phyloP scores from a whole-genome alignment of 2,888 invertebrate genomes.

The Spicauda simplicius region DNA sequence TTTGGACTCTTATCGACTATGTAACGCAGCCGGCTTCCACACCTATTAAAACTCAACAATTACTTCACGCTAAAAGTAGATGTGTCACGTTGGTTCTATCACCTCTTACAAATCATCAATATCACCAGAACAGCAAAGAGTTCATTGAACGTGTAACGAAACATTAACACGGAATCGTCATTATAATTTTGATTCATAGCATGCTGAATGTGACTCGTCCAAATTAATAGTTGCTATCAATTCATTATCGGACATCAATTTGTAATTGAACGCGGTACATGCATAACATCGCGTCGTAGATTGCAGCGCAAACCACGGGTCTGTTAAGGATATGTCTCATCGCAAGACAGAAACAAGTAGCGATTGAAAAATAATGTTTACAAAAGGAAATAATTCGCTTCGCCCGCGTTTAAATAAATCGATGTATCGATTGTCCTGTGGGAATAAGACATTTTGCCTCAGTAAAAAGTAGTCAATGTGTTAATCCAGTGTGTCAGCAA shows the following conservation, averaged over 20 bases:
- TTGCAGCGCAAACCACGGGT: conserved; percentile 6
- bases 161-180: background rate
- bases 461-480: too few species aligned
- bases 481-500: too few species aligned
- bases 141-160: background rate
- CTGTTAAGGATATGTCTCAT: background rate
- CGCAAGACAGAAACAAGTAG: background rate
- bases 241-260: conserved; percentile 29
- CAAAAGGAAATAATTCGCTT: background rate
- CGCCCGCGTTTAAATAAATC: too few species aligned
- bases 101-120: too few species aligned
- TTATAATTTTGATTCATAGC: conserved; percentile 14
- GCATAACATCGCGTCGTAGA: conserved; percentile 11
- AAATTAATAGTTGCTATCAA: conserved; percentile 30
- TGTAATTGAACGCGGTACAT: conserved; percentile 24
- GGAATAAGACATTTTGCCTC: too few species aligned
- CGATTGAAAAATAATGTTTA: background rate
- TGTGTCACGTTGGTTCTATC: too few species aligned
- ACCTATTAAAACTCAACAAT: too few species aligned
- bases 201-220: conserved; percentile 10
- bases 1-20: too few species aligned
- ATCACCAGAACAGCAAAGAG: too few species aligned
- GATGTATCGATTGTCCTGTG: too few species aligned
- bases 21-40: too few species aligned
- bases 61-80: too few species aligned